These are phyloP conservation scores for Nebria ingens DNA, from an alignment of 1,140 invertebrate genomes.

Conservation along the genomic window DNA sequence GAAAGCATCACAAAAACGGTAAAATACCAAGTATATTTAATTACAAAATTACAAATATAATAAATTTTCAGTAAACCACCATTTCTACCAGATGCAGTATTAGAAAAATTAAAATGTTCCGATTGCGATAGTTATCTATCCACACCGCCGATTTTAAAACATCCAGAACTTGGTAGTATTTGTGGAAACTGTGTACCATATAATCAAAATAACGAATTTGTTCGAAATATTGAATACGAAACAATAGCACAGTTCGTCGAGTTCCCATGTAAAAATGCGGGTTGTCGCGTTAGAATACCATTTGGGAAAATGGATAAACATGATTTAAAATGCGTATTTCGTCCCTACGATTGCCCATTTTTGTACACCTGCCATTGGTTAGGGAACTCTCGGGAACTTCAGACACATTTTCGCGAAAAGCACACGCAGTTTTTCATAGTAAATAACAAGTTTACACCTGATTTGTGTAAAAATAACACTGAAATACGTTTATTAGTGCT, in stretches of 20 bases:
- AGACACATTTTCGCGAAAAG: background rate
- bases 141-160: background rate
- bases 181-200: background rate
- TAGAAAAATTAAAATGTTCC: background rate
- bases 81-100: background rate
- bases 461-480: background rate
- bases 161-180: background rate
- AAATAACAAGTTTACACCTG: background rate
- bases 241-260: background rate
- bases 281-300: background rate
- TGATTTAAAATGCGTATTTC: background rate
- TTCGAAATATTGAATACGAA: background rate
- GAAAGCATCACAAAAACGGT: slow-evolving; percentile 1
- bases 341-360: background rate
- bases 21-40: background rate
- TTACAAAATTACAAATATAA: background rate
- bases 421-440: background rate
- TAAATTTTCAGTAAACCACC: background rate
- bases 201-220: background rate
- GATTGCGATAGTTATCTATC: slow-evolving; percentile 1
- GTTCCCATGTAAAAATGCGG: background rate
- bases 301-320: background rate
- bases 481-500: background rate
- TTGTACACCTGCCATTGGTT: background rate
- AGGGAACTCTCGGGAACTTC: background rate